Percentiles rank a stretch among this genome's conserved stretches.
phyloP scores from a whole-genome alignment of 2,113 vertebrate species.

The Chloroceryle aenea region DNA sequence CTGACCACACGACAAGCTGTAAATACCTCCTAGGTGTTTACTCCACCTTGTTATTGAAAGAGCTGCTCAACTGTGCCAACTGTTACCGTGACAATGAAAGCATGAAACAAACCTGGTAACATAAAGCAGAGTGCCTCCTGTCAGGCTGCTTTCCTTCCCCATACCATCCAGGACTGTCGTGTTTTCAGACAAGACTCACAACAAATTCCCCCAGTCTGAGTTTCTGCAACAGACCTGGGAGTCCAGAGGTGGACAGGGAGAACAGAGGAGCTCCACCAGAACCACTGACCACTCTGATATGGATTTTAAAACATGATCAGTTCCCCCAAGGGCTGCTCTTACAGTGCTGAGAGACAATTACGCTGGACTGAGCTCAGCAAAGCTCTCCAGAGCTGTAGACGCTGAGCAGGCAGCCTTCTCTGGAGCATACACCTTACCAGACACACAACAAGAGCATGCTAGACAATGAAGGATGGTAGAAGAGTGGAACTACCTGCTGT shows the following conservation, averaged over 20 bases:
- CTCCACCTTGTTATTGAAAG: background rate
- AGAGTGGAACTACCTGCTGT: background rate
- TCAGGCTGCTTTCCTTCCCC: background rate
- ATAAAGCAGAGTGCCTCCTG: background rate
- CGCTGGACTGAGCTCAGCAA: background rate
- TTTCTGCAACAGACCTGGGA: background rate
- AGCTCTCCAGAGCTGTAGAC: background rate
- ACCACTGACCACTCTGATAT: background rate
- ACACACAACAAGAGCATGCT: background rate
- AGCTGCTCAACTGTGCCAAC: background rate
- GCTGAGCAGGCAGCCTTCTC: background rate
- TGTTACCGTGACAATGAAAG: background rate
- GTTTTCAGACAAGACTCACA: background rate
- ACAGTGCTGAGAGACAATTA: background rate
- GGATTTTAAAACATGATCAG: background rate
- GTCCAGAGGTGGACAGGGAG: background rate
- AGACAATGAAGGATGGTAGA: background rate
- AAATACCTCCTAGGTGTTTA: background rate
- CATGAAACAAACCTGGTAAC: background rate
- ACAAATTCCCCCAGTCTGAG: background rate
- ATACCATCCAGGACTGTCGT: background rate
- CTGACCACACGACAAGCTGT: background rate
- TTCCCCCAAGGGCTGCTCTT: background rate
- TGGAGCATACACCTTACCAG: background rate
- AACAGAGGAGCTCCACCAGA: background rate